Percentiles rank a stretch among this genome's conserved stretches.
Conservation (phyloP, 2,888 invertebrate genomes). For the Aphidius colemani region DNA sequence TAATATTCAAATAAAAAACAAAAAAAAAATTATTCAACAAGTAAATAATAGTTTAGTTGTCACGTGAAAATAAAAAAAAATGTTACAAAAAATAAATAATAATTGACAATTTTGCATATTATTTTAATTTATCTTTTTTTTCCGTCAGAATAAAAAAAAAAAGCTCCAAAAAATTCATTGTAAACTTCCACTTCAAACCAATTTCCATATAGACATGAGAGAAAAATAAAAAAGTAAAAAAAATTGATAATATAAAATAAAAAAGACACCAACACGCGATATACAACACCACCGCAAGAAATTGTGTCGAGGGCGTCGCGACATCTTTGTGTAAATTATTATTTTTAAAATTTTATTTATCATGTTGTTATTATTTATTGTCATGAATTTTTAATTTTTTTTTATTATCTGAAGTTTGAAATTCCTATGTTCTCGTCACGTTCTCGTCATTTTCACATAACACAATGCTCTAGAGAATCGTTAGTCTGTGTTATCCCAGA, state of each 20-base stretch:
- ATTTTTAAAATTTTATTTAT: conserved; percentile 13
- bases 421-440: conserved; percentile 6
- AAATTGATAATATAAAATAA: conserved; percentile 16
- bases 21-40: no score
- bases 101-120: no score
- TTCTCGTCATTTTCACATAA: conserved; percentile 19
- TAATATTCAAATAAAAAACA: conserved; percentile 15
- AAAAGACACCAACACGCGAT: conserved; percentile 27
- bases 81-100: no score
- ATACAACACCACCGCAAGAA: conserved; percentile 24
- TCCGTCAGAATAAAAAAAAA: no score
- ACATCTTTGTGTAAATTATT: conserved; percentile 7
- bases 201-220: neutral
- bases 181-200: neutral
- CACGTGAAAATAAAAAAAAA: no score
- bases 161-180: no score
- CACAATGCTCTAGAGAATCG: neutral
- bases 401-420: conserved; percentile 6
- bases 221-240: conserved; percentile 12
- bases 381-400: conserved; percentile 5
- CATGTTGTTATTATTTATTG: conserved; percentile 12
- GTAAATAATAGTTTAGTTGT: no score
- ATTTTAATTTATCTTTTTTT: no score
- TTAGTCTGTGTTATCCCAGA: conserved; percentile 2
- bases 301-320: conserved; percentile 29